Base-by-base conservation (phyloP, 2,797 vertebrate species). In the Galago senegalensis region DNA sequence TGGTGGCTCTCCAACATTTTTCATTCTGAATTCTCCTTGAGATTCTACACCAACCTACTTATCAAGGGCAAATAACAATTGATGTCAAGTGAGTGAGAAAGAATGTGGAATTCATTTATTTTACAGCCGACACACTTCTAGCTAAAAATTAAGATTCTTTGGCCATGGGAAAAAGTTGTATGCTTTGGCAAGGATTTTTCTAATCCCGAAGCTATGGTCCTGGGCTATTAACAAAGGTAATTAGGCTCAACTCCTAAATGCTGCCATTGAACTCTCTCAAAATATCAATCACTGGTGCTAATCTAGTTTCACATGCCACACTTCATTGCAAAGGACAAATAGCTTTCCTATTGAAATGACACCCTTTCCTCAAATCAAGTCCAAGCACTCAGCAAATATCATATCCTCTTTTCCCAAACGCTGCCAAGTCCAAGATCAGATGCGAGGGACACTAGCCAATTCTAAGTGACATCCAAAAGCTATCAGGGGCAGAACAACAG, bases 11-110 rank as follows among this genome's bases (percentile, higher is more conserved):
- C 34, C 7, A 0, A 61, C 76, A 82, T 76, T 91, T 87, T 89
- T 95, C 93, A 96, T 93, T 97, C 93, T 86, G 73, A 95, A 96
- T 96, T 97, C 97, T 97, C 97, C 96, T 97, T 96, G 96, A 97
- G 93, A 87, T 92, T 95, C 93, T 86, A 87, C 75, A 92, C 89
- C 94, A 92, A 94, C 87, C 95, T 96, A 95, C 96, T 95, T 97
- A 96, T 94, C 96, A 97, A 96, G 97, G 96, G 94, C 96, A 97
- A 97, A 96, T 88, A 97, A 96, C 93, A 87, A 93, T 97, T 96
- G 93, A 95, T 95, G 93, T 96, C 96, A 95, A 97, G 93, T 94
- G 95, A 97, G 91, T 95, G 81, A 85, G 91, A 97, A 98, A 97
- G 95, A 97, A 96, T 87, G 84, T 96, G 60, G 87, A 96, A 97